These are phyloP conservation scores for Xenopus petersii DNA, from an alignment of 2,797 vertebrate genomes.

Conservation along the genomic window DNA sequence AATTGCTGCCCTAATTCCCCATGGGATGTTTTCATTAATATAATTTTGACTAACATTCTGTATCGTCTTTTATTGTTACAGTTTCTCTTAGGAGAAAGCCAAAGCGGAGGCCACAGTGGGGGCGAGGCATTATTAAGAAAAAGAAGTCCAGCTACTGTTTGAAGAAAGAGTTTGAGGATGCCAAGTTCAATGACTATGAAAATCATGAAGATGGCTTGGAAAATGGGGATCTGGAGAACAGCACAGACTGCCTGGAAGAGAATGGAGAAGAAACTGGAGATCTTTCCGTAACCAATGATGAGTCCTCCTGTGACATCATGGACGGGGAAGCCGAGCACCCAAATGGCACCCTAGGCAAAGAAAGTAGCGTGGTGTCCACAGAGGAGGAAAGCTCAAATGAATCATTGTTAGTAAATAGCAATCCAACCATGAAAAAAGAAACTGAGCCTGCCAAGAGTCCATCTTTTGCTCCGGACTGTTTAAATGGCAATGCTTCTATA, in stretches of 20 bases:
- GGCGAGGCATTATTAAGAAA: constrained; percentile 93
- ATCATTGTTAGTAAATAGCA: constrained; percentile 70
- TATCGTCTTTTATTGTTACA: constrained; percentile 49
- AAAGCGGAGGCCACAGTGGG: constrained; percentile 86
- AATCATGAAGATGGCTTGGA: constrained; percentile 68
- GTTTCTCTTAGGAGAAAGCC: constrained; percentile 86
- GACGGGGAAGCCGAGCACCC: constrained; percentile 68
- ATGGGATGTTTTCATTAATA: too few species aligned
- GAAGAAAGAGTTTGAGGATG: constrained; percentile 83
- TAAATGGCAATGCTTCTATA: constrained; percentile 86
- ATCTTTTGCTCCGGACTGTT: constrained; percentile 65
- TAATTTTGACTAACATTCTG: too few species aligned
- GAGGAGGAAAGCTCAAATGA: constrained; percentile 94
- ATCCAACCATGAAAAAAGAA: constrained; percentile 51
- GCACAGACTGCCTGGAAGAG: constrained; percentile 70
- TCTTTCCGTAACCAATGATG: constrained; percentile 85
- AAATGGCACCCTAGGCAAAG: constrained; percentile 69
- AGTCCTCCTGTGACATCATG: constrained; percentile 88
- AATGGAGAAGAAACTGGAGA: constrained; percentile 76
- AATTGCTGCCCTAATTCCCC: too few species aligned
- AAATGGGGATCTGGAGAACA: constrained; percentile 72
- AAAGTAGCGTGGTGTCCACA: constrained; percentile 77
- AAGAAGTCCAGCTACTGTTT: constrained; percentile 83
- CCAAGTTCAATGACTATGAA: constrained; percentile 72
- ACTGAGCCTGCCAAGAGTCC: constrained; percentile 55